A percentile compares a stretch with the other conserved stretches of the same genome.
These are phyloP conservation scores for Cryptomyrus ogoouensis DNA, from an alignment of 2,113 vertebrate genomes.

Conservation along the genomic window DNA sequence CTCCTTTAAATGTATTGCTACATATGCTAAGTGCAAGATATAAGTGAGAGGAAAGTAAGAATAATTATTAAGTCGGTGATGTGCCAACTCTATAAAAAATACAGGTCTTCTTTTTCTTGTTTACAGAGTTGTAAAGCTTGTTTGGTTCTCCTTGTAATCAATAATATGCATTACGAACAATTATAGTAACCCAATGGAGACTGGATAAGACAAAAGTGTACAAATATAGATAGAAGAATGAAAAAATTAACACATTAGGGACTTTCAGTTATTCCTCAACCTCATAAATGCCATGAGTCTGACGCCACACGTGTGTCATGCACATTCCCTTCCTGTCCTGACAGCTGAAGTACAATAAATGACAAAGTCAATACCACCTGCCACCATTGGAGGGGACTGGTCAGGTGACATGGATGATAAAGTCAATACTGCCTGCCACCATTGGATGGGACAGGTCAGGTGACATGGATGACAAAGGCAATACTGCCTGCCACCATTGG, in stretches of 20 bases:
- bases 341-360: background rate
- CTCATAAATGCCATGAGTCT: background rate
- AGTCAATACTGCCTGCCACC: background rate
- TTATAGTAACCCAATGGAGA: constrained; percentile 38
- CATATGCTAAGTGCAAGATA: constrained; percentile 77
- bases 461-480: background rate
- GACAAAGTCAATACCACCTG: background rate
- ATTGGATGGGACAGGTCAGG: background rate
- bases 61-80: constrained; percentile 58
- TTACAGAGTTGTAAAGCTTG: constrained; percentile 41
- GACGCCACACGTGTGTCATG: background rate
- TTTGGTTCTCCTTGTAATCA: constrained; percentile 52
- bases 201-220: constrained; percentile 38
- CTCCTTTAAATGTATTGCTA: constrained; percentile 73
- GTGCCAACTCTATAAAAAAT: constrained; percentile 55
- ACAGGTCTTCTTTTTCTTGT: constrained; percentile 58
- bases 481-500: background rate
- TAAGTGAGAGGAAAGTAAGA: constrained; percentile 61
- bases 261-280: background rate
- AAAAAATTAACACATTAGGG: background rate
- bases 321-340: background rate
- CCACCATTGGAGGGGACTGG: background rate
- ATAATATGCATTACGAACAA: constrained; percentile 47
- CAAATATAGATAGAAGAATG: constrained; percentile 7
- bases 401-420: background rate